phyloP scores from a whole-genome alignment of 2,888 invertebrate species.

The Axea sp. region DNA sequence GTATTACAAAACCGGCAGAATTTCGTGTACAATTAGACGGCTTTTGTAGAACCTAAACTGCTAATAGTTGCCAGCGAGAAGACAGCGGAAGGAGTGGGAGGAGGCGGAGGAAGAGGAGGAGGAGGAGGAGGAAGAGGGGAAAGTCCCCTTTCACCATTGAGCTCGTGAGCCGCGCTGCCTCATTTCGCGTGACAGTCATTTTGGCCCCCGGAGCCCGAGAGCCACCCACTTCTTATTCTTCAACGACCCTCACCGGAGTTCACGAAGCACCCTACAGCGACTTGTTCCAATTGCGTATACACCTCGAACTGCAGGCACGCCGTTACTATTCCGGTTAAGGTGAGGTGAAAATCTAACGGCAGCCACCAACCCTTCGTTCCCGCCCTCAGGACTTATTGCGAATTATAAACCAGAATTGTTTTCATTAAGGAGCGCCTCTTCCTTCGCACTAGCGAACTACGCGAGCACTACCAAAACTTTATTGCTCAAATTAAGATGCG shows the following conservation, averaged over 20 bases:
- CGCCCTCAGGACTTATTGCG: slow-evolving; percentile 64
- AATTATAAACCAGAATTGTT: slow-evolving; percentile 77
- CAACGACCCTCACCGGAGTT: slow-evolving; percentile 63
- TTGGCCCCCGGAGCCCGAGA: slow-evolving; percentile 51
- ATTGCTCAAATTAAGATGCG: slow-evolving; percentile 49
- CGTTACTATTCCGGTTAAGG: slow-evolving; percentile 59
- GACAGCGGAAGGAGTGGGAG: slow-evolving; percentile 14
- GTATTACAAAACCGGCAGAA: slow-evolving; percentile 63
- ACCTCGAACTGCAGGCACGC: slow-evolving; percentile 60
- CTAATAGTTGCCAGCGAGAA: slow-evolving; percentile 70
- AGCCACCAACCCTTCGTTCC: slow-evolving; percentile 52
- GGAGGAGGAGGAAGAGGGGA: slow-evolving; percentile 12
- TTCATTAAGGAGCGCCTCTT: slow-evolving; percentile 69
- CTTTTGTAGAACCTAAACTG: slow-evolving; percentile 74
- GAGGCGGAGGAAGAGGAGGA: slow-evolving; percentile 49
- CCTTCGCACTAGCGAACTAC: slow-evolving; percentile 54
- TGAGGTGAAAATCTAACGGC: slow-evolving; percentile 62
- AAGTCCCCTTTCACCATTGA: slow-evolving; percentile 26
- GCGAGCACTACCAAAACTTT: slow-evolving; percentile 36
- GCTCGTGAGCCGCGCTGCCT: slow-evolving; percentile 63
- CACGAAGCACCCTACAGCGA: slow-evolving; percentile 62
- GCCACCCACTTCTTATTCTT: slow-evolving; percentile 62
- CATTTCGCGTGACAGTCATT: slow-evolving; percentile 74
- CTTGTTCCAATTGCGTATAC: slow-evolving; percentile 63
- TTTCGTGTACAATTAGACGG: slow-evolving; percentile 76